Evolutionary conservation across 23 tunicate genomes (phyloP).

Genomic region (Trididemnum nubilum): DNA sequence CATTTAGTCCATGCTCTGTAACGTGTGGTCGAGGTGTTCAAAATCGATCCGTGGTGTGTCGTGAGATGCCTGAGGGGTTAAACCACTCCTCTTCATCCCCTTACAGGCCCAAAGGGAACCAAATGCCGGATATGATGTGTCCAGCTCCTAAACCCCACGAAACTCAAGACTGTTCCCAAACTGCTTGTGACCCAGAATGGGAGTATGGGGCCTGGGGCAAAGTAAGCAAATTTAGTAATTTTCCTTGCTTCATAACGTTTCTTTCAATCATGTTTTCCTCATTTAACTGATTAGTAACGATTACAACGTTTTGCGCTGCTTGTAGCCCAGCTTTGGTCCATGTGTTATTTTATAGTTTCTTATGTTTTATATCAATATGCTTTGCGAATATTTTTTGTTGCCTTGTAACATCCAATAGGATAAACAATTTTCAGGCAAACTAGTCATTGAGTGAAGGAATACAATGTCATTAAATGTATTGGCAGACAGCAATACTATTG

Average conservation of each 20-base stretch:
- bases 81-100: constrained; percentile 10
- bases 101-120: constrained; percentile 4
- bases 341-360: too few relatives aligned
- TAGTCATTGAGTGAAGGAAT: too few relatives aligned
- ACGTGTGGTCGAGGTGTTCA: constrained; percentile 77
- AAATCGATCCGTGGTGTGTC: constrained; percentile 68
- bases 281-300: too few relatives aligned
- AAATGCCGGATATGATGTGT: constrained; percentile 75
- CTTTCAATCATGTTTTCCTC: too few relatives aligned
- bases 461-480: too few relatives aligned
- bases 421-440: too few relatives aligned
- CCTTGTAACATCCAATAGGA: too few relatives aligned
- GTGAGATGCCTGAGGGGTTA: constrained; percentile 58
- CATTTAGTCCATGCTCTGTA: constrained; percentile 55
- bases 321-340: too few relatives aligned
- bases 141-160: constrained; percentile 74
- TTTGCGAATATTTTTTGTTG: too few relatives aligned
- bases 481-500: too few relatives aligned
- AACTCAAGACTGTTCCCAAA: constrained; percentile 41
- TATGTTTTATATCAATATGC: too few relatives aligned
- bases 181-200: constrained; percentile 70
- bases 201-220: constrained; percentile 38
- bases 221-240: constrained; percentile 36
- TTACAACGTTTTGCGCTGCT: too few relatives aligned
- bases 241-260: background rate